Evolutionary conservation across 2,888 invertebrate genomes (phyloP), one percentile per base, ranked within the genome.

Genomic region (Mongoloraphidia duomilia): DNA sequence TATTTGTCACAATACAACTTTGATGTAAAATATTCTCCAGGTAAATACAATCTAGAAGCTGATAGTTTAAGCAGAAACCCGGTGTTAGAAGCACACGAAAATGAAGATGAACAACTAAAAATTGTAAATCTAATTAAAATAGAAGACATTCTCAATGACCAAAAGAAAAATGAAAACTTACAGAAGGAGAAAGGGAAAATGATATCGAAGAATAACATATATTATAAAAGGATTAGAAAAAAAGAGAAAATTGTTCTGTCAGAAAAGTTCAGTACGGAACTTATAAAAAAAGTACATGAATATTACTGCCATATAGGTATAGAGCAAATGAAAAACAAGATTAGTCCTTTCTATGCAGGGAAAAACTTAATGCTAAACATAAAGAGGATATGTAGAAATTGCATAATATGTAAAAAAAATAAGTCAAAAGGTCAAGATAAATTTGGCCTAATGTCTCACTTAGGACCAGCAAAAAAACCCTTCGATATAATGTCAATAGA

Each of bases 401-500:
- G 57, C 43, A 52, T 50, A 34, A 49, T 49, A 33, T 59, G 59
- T 41, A 56, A 53, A 42, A 53, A 54, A 43, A 61, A 60, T 40
- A 58, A 59, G 51, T 52, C 57, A 26, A 56, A 59, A 55, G 50
- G 52, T 11, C 51, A 52, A 36, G 26, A 46, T 9, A 53, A 54
- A 44, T 48, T 51, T 38, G 59, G 54, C 8, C 44, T 53, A 9
- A 41, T 59, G 45, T 57, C 57, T 10, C 54, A 58, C n/a, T 39
- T 59, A 17, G 59, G 59, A 8, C 59, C 60, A 11, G 58, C 59
- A 5, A 49, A 41, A 37, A 43, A 57, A 35, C 57, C 58, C 8
- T 56, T 56, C 44, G 56, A 60, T 49, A 59, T 60, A 47, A 46
- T 58, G 8, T 58, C 59, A 4, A 44, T 61, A 8, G 59, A 60